A percentile compares a stretch with the other conserved stretches of the same genome.
These are phyloP conservation scores for Upupa epops DNA, from an alignment of 2,113 vertebrate species.

Conservation along the genomic window DNA sequence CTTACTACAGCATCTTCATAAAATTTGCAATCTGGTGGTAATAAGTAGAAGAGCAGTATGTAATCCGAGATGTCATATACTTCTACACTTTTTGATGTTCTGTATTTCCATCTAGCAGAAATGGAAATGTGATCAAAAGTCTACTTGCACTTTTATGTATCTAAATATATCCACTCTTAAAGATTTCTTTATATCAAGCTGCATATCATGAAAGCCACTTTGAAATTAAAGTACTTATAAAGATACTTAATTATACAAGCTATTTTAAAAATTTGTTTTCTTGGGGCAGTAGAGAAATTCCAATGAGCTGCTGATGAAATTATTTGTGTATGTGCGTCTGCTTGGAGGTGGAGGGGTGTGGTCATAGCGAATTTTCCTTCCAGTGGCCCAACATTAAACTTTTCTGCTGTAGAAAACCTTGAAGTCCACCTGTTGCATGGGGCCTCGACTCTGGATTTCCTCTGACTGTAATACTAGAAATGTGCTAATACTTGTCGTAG, in stretches of 20 bases:
- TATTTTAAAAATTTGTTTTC: not conserved
- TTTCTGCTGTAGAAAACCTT: not conserved
- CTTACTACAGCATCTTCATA: not conserved
- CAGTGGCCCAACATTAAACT: not conserved
- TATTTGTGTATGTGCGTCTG: not conserved
- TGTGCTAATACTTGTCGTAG: not conserved
- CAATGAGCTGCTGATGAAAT: not conserved
- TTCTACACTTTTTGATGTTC: conserved; percentile 18
- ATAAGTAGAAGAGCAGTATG: not conserved
- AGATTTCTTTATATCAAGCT: conserved; percentile 28
- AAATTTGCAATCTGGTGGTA: not conserved
- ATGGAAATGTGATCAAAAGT: conserved; percentile 42
- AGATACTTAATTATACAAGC: not conserved
- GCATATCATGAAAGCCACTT: not conserved
- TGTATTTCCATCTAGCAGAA: conserved; percentile 52
- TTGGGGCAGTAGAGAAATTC: not conserved
- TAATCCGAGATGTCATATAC: not conserved
- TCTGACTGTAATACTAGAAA: not conserved
- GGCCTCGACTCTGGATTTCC: not conserved
- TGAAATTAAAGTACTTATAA: not conserved
- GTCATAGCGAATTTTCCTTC: not conserved
- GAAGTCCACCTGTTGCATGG: not conserved
- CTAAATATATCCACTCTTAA: conserved; percentile 44
- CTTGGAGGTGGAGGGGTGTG: not conserved
- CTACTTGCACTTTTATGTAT: not conserved